Base-by-base conservation (phyloP, 1,140 invertebrate genomes). In the Zeugodacus cucurbitae region DNA sequence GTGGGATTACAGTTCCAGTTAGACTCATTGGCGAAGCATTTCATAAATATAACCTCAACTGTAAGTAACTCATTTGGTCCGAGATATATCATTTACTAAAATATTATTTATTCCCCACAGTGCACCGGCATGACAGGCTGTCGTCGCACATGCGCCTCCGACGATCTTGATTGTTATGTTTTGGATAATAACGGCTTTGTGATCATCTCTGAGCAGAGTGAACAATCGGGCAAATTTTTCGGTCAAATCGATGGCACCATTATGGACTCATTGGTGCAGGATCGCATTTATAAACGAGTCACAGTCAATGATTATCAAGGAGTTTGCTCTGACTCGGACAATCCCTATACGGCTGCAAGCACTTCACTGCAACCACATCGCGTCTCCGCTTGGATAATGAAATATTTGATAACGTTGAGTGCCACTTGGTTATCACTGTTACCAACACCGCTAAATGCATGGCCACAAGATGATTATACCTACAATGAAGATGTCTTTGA, bases 201-300 rank as follows among this genome's bases (percentile, higher is more conserved):
- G n/a, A 96, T 98, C 48, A 96, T 98, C 37, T 98, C 97, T 6
- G 97, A 98, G 93, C 96, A 96, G 89, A 94, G 95, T 48, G 95
- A 97, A 85, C 96, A 98, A 91, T 97, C 97, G 5, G 97, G 97
- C 17, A 93, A 96, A 90, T 99, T 98, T 93, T 98, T 98, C 91
- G 98, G 98, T 0, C 97, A 98, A 92, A 96, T 98, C 70, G 98
- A 99, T 92, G 97, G 97, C n/a, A 98, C 97, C 2, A 97, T 99
- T 74, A 98, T 98, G 97, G 97, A 98, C 92, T 98, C 97, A 0
- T 93, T 99, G 41, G 97, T 98, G 0, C 97, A 98, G 91, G 97
- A 98, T 91, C 95, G 96, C 88, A 98, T 98, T 89, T 99, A 98
- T 93, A 97, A 96, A 90, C 97, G 97, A 94, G 96, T 98, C 1